phyloP scores from a whole-genome alignment of 2,113 vertebrate genomes.

The Nesoenas mayeri region DNA sequence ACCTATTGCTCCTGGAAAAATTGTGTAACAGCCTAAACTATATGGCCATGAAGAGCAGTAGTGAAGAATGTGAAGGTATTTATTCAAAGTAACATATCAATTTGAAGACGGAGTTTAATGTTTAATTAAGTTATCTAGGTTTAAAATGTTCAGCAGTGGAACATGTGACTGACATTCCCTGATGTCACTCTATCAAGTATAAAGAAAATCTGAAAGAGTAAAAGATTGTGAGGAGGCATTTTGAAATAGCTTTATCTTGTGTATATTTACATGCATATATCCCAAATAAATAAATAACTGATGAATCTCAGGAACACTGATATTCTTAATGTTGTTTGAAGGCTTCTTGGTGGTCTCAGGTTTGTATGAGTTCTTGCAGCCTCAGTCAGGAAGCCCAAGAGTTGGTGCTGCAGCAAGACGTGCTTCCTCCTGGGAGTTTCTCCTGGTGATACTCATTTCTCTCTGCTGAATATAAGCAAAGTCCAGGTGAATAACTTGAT shows the following conservation, averaged over 20 bases:
- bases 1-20: background rate
- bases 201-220: background rate
- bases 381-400: background rate
- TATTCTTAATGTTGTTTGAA: background rate
- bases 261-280: background rate
- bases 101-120: background rate
- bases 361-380: background rate
- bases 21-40: background rate
- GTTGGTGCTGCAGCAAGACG: background rate
- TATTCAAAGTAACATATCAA: background rate
- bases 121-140: background rate
- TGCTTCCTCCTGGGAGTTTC: background rate
- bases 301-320: background rate
- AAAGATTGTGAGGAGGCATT: background rate
- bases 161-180: background rate
- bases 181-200: background rate
- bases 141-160: background rate
- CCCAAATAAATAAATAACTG: background rate
- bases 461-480: background rate
- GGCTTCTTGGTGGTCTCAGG: background rate
- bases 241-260: background rate
- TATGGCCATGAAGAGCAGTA: background rate
- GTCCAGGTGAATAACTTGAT: background rate
- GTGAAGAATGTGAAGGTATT: background rate
- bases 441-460: background rate